Evolutionary conservation across 2,888 invertebrate species (phyloP), one percentile per base, ranked within the genome.

Genomic region (Arge pagana): DNA sequence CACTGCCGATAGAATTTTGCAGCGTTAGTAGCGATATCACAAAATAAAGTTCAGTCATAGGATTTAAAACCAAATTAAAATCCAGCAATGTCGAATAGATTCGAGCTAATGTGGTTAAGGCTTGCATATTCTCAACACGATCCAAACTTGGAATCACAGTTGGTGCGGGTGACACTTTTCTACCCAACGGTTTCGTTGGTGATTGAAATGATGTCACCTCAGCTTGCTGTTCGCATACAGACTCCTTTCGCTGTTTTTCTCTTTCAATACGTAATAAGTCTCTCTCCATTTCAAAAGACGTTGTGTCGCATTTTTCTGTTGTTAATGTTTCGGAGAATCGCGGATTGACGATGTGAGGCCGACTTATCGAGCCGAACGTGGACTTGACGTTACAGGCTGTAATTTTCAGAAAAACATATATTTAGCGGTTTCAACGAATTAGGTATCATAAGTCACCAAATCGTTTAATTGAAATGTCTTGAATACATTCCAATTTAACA

Each of bases 21-120:
- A 81, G 79, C 0, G 80, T 82, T 18, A 88, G 76, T 50, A 90
- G 78, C 0, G 86, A 84, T 63, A 88, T 80, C 16, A 89, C 68
- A 74, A 86, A 88, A 73, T 86, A 85, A 52, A 90, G 76, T 72
- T 89, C 89, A 0, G 84, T 82, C 56, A 83, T 82, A 3, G 85
- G 69, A 74, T 86, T 88, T 19, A 86, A 73, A 18, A 87, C 81
- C 45, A 87, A 76, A 67, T 84, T 83, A 62, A 81, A 80, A 58
- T 81, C 80, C 8, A 89, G 70, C 56, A 88, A 77, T 43, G 73
- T 68, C 39, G 81, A 77, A 59, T 88, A 89, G 30, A 88, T 74
- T 52, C 79, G 67, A 2, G 82, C 76, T 21, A 88, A 63, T 19
- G 79, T 65, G 59, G 86, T 80, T 1, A 89, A 68, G 60, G 81